Percentiles rank a stretch among this genome's conserved stretches.
phyloP scores from a whole-genome alignment of 2,888 invertebrate species.

The Clusia tigrina region DNA sequence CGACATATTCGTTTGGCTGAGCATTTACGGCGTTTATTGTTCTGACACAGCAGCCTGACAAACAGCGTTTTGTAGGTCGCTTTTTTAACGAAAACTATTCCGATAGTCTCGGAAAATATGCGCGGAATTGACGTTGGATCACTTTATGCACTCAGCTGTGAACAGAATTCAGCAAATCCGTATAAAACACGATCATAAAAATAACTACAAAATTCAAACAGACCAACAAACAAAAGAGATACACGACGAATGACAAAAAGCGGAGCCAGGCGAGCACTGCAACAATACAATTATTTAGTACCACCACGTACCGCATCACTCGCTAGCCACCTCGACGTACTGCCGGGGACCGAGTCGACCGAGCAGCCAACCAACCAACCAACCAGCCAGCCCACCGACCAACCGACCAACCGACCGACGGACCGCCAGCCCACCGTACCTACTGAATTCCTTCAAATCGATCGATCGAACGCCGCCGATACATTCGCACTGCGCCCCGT shows the following conservation, averaged over 20 bases:
- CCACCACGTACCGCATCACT: no score
- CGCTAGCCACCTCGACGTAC: no score
- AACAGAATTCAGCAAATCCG: background rate
- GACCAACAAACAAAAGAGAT: background rate
- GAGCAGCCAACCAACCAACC: background rate
- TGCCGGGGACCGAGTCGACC: no score
- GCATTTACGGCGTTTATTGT: no score
- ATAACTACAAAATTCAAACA: background rate
- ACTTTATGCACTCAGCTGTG: conserved; percentile 17
- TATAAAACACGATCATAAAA: background rate
- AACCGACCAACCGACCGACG: background rate
- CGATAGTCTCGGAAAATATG: background rate
- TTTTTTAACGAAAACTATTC: no score
- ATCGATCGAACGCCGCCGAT: conserved; percentile 11
- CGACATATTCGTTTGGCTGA: no score
- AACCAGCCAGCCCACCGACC: background rate
- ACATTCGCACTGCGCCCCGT: background rate
- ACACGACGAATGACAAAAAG: background rate
- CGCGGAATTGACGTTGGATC: background rate
- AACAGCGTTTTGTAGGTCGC: no score
- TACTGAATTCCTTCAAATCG: no score
- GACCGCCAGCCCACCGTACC: no score
- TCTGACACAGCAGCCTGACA: no score
- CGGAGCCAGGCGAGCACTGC: background rate
- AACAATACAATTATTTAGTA: no score